These are phyloP conservation scores for Cephus rjabovi DNA, from an alignment of 2,888 invertebrate genomes.

Conservation along the genomic window DNA sequence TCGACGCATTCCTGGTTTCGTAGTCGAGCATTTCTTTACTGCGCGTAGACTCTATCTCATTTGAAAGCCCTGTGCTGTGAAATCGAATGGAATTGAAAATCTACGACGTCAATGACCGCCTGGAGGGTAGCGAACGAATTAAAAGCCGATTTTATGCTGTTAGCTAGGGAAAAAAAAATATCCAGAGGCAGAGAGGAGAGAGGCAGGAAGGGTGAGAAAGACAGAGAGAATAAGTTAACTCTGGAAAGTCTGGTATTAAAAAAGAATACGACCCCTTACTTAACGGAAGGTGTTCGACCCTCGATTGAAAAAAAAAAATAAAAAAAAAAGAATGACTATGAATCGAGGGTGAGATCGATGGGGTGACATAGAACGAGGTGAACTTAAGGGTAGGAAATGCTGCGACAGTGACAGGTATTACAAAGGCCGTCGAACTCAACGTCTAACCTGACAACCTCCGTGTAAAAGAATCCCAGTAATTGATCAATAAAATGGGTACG, in stretches of 20 bases:
- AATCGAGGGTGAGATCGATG: background rate
- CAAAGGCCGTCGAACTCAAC: background rate
- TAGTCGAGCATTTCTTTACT: background rate
- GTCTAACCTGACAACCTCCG: background rate
- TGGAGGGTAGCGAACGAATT: background rate
- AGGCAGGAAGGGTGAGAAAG: background rate
- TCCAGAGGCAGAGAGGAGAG: background rate
- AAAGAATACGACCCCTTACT: background rate
- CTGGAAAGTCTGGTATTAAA: background rate
- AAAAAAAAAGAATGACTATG: background rate
- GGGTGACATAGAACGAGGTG: background rate
- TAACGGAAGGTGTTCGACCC: background rate
- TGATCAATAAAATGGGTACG: too few species aligned
- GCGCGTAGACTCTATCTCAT: conserved; percentile 6
- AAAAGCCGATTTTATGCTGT: background rate
- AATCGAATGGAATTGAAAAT: conserved; percentile 13
- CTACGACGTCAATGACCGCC: background rate
- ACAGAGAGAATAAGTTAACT: background rate
- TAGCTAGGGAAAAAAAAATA: background rate
- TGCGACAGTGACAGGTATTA: background rate
- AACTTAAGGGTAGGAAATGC: background rate
- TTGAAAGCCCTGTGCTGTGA: conserved; percentile 12
- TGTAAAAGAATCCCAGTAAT: too few species aligned
- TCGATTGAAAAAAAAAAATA: background rate
- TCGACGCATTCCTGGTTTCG: background rate